phyloP scores from a whole-genome alignment of 2,113 vertebrate species.

The Sinocyclocheilus rhinocerous region DNA sequence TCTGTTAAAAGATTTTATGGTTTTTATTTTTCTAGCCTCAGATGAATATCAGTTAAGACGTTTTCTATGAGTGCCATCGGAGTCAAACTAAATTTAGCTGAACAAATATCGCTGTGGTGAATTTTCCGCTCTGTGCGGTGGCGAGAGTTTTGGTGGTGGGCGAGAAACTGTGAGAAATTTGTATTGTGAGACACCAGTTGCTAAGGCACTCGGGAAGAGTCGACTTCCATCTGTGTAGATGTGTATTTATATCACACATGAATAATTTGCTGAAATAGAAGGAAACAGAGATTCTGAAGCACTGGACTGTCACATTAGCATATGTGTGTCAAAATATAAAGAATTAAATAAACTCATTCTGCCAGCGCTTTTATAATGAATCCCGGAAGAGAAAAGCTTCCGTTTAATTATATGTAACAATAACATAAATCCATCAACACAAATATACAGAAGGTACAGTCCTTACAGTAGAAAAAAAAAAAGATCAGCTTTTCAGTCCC shows the following conservation, averaged over 20 bases:
- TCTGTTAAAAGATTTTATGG: not conserved
- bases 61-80: constrained; percentile 5
- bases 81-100: constrained; percentile 1
- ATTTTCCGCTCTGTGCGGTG: not conserved
- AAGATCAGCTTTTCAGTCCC: not conserved
- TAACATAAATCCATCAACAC: not conserved
- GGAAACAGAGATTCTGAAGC: constrained; percentile 50
- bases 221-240: constrained; percentile 62
- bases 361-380: constrained; percentile 28
- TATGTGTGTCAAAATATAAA: constrained; percentile 60
- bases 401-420: not conserved
- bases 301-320: constrained; percentile 50
- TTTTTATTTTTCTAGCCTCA: not conserved
- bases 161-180: constrained; percentile 52
- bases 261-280: constrained; percentile 64
- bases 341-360: constrained; percentile 58
- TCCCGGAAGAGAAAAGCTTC: not conserved
- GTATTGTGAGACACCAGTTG: constrained; percentile 67
- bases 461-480: not conserved
- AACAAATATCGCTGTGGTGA: constrained; percentile 13
- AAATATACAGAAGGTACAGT: not conserved
- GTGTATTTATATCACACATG: constrained; percentile 70
- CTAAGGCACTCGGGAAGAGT: constrained; percentile 73
- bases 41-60: not conserved
- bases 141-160: constrained; percentile 45